phyloP scores from a whole-genome alignment of 2,888 invertebrate species.

The Eupithecia subfuscata region DNA sequence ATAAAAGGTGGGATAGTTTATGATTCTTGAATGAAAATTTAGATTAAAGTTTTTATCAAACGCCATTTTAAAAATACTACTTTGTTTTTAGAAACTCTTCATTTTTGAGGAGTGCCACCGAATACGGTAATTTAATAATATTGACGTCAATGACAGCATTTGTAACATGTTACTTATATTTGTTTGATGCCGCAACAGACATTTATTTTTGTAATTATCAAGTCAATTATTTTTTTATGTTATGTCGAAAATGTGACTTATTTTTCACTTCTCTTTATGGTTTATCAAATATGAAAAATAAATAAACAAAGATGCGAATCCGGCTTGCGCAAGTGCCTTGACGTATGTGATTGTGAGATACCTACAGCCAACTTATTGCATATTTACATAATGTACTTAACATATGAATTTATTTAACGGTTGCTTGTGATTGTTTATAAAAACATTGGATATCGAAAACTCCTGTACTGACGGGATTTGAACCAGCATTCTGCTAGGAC shows the following conservation, averaged over 20 bases:
- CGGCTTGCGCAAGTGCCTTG: conserved; percentile 17
- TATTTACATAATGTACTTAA: conserved; percentile 8
- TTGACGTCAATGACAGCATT: neutral
- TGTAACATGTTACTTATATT: neutral
- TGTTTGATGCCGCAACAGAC: neutral
- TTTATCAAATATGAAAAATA: neutral
- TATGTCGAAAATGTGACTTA: neutral
- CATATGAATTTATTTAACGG: conserved; percentile 8
- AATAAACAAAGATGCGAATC: conserved; percentile 16
- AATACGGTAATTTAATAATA: too few species aligned
- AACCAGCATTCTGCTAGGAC: neutral
- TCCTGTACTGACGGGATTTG: neutral
- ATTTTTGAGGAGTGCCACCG: neutral
- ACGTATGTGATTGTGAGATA: conserved; percentile 16
- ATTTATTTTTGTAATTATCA: neutral
- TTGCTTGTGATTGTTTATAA: neutral
- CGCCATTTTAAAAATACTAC: neutral
- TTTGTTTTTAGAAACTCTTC: neutral
- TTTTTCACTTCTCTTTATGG: neutral
- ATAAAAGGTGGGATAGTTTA: neutral
- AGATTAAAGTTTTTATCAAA: neutral
- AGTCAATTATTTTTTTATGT: neutral
- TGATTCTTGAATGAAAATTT: neutral
- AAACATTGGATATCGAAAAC: neutral
- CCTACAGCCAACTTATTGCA: neutral